Conservation (phyloP, 23 tunicate genomes). For the Styela plicata region DNA sequence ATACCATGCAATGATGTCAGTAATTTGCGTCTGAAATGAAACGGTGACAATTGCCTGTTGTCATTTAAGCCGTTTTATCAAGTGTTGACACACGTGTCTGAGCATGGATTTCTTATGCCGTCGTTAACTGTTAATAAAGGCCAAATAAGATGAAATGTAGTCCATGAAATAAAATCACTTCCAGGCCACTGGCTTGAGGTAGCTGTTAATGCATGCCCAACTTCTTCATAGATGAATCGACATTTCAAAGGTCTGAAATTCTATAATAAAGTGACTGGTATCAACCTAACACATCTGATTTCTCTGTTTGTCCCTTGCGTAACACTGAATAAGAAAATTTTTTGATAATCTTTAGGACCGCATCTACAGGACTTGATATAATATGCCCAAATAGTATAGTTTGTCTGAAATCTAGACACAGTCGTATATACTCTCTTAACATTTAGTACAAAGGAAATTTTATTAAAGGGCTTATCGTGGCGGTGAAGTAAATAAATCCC, state of each 20-base stretch:
- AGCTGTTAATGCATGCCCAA: not conserved
- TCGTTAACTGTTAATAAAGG: not conserved
- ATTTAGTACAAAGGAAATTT: too few relatives aligned
- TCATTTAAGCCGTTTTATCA: conserved; percentile 27
- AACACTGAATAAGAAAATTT: not conserved
- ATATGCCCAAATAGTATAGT: too few relatives aligned
- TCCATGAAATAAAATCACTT: not conserved
- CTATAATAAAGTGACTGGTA: not conserved
- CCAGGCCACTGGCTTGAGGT: not conserved
- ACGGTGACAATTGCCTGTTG: conserved; percentile 81
- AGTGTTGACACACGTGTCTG: conserved; percentile 35
- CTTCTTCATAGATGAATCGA: too few relatives aligned
- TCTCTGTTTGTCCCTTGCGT: too few relatives aligned
- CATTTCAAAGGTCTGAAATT: too few relatives aligned
- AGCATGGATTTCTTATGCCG: not conserved
- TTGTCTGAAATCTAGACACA: not conserved
- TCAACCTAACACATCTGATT: too few relatives aligned
- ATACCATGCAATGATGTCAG: conserved; percentile 54
- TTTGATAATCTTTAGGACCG: not conserved
- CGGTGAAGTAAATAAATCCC: not conserved
- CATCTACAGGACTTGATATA: not conserved
- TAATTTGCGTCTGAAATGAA: conserved; percentile 72
- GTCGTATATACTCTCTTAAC: too few relatives aligned
- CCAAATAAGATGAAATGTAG: not conserved
- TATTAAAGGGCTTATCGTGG: not conserved